These are phyloP conservation scores for Botia almorhae DNA, from an alignment of 2,797 vertebrate genomes.

Conservation along the genomic window DNA sequence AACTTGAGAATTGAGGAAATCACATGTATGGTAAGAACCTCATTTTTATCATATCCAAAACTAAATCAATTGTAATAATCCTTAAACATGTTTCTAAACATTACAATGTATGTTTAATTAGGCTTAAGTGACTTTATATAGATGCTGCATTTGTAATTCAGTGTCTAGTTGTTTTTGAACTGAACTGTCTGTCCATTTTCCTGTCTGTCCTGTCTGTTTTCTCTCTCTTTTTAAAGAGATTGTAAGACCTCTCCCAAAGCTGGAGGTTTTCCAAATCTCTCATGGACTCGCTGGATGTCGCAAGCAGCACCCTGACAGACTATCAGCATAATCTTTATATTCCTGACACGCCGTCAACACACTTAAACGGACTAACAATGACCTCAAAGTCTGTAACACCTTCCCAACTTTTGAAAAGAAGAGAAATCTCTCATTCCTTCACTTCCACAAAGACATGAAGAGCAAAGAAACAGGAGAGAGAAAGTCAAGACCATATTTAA, in stretches of 20 bases:
- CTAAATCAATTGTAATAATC: no score
- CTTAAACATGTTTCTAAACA: no score
- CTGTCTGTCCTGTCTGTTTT: no score
- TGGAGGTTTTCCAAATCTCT: conserved; percentile 67
- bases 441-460: no score
- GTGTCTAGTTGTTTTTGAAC: no score
- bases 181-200: no score
- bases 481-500: no score
- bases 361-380: conserved; percentile 76
- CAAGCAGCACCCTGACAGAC: conserved; percentile 76
- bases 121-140: no score
- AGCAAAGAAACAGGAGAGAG: no score
- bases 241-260: conserved; percentile 80
- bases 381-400: conserved; percentile 84
- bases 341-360: conserved; percentile 82
- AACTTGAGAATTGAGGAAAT: conserved; percentile 80
- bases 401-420: conserved; percentile 93
- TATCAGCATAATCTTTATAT: conserved; percentile 92
- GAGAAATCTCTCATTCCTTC: conserved; percentile 72
- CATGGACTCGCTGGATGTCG: conserved; percentile 80
- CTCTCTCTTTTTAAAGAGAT: conserved; percentile 67
- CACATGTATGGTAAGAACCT: conserved; percentile 36
- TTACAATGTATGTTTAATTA: no score
- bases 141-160: no score
- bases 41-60: no score